Conservation (phyloP, 2,888 invertebrate species). For the Campoplex capitator region DNA sequence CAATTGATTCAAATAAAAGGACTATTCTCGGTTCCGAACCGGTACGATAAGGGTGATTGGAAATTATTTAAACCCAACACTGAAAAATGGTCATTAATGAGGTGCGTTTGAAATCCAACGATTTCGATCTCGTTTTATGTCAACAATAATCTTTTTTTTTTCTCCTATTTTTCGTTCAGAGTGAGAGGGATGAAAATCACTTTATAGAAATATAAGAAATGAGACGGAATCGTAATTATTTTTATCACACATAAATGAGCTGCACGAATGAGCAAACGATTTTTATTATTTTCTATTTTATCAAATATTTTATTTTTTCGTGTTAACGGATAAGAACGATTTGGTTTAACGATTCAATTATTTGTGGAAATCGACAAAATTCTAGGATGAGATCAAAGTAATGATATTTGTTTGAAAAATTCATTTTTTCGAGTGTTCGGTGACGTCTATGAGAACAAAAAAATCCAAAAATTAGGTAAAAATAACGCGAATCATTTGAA, state of each 20-base stretch:
- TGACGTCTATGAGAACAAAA: no score
- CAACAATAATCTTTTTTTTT: neutral
- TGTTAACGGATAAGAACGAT: no score
- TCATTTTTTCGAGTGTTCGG: no score
- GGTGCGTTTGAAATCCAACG: conserved; percentile 36
- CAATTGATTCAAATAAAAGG: neutral
- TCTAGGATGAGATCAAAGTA: no score
- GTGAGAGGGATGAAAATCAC: neutral
- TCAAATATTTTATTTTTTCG: no score
- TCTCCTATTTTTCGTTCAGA: neutral
- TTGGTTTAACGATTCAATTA: no score
- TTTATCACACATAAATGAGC: neutral
- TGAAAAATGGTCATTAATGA: conserved; percentile 43
- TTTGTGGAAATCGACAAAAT: no score
- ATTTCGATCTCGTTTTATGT: neutral
- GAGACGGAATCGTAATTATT: neutral
- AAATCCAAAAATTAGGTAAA: no score
- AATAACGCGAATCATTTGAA: no score
- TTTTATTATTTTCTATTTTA: no score
- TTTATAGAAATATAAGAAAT: neutral
- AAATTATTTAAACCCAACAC: neutral
- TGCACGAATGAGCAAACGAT: neutral
- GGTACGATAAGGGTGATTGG: neutral
- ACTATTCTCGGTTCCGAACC: neutral
- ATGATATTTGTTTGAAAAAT: no score